A percentile compares a stretch with the other conserved stretches of the same genome.
phyloP scores from a whole-genome alignment of 1,140 invertebrate genomes.

The Cydia amplana region DNA sequence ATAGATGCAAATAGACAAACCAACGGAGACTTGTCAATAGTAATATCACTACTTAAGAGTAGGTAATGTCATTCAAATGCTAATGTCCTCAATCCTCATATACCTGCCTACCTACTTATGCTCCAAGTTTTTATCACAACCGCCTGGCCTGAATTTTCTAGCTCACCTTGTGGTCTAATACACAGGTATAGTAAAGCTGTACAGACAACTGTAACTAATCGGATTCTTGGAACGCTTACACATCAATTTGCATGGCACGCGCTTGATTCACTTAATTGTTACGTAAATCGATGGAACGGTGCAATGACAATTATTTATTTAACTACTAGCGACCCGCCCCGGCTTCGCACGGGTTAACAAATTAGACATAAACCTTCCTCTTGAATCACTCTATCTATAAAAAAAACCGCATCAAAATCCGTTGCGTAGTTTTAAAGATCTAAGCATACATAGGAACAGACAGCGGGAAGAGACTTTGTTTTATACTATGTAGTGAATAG shows the following conservation, averaged over 20 bases:
- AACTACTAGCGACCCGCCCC: no score
- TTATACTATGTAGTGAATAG: no score
- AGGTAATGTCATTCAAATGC: not conserved
- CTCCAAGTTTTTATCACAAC: not conserved
- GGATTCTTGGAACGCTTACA: not conserved
- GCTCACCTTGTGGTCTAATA: slow-evolving; percentile 8
- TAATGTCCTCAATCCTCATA: no score
- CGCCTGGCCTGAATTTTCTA: slow-evolving; percentile 16
- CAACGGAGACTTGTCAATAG: no score
- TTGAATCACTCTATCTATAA: no score
- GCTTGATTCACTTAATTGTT: slow-evolving; percentile 9
- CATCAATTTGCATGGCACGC: slow-evolving; percentile 2
- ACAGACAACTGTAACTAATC: slow-evolving; percentile 15
- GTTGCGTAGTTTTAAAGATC: no score
- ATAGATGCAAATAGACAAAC: no score
- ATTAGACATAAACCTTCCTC: no score
- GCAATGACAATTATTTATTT: slow-evolving; percentile 1
- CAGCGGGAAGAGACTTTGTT: no score
- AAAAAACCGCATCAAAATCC: no score
- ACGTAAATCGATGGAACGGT: slow-evolving; percentile 1
- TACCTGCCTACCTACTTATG: not conserved
- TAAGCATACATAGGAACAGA: no score
- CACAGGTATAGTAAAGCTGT: not conserved
- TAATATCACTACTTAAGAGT: not conserved
- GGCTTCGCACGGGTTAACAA: no score